These are phyloP conservation scores for Synergus itoensis DNA, from an alignment of 2,888 invertebrate genomes.

Conservation along the genomic window DNA sequence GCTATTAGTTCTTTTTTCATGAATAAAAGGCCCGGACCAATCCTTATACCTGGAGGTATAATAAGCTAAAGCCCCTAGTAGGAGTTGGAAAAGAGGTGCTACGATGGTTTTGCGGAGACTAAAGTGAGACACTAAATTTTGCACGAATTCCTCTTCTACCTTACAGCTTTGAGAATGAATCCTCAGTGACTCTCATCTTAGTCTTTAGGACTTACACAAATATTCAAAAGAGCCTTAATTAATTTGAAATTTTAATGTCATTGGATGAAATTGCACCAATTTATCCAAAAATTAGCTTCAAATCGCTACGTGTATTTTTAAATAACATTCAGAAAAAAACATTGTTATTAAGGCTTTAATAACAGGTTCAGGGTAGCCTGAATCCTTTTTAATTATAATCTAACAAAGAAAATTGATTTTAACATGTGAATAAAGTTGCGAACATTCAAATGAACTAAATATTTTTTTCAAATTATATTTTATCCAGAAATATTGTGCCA, in stretches of 20 bases:
- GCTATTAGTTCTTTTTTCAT: constrained; percentile 31
- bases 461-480: no score
- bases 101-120: constrained; percentile 20
- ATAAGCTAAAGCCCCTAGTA: constrained; percentile 22
- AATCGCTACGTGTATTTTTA: not conserved
- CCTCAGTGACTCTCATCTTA: constrained; percentile 53
- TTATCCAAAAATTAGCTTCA: not conserved
- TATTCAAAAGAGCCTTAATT: constrained; percentile 18
- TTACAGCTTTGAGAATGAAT: constrained; percentile 54
- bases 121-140: constrained; percentile 56
- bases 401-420: no score
- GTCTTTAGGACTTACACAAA: not conserved
- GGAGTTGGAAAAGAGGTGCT: constrained; percentile 39
- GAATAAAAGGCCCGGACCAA: constrained; percentile 23
- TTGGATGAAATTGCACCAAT: not conserved
- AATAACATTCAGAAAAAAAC: not conserved
- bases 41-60: constrained; percentile 34
- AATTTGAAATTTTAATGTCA: not conserved
- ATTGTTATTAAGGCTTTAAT: not conserved
- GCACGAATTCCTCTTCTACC: constrained; percentile 54
- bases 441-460: no score
- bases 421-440: no score
- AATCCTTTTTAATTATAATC: not conserved
- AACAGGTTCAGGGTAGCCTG: not conserved
- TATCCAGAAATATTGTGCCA: no score